phyloP scores from a whole-genome alignment of 1,140 invertebrate genomes.

The Phthorimaea operculella region DNA sequence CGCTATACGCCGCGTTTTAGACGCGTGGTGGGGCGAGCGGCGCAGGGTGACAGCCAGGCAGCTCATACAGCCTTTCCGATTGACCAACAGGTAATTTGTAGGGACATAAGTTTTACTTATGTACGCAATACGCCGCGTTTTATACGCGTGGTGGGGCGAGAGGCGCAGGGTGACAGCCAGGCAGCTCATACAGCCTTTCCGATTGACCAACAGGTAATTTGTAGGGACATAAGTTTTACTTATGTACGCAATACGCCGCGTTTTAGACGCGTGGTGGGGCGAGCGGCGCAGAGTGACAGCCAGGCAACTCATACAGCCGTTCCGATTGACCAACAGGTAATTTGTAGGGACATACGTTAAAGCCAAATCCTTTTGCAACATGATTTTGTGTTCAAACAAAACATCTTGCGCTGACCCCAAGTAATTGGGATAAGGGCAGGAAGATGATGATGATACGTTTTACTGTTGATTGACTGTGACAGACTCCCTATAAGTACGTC shows the following conservation, averaged over 20 bases:
- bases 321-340: conserved; percentile 32
- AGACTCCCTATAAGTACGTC: too few species aligned
- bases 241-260: conserved; percentile 30
- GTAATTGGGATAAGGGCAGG: too few species aligned
- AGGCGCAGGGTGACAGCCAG: conserved; percentile 28
- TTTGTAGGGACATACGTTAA: too few species aligned
- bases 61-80: conserved; percentile 34
- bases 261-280: conserved; percentile 56
- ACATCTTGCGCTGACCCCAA: too few species aligned
- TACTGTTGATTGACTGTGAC: too few species aligned
- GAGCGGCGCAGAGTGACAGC: conserved; percentile 35
- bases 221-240: too few species aligned
- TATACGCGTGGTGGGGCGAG: conserved; percentile 58
- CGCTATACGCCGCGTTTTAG: conserved; percentile 36
- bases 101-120: too few species aligned
- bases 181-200: conserved; percentile 40
- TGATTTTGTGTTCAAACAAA: too few species aligned
- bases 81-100: conserved; percentile 30
- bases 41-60: conserved; percentile 34
- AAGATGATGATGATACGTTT: too few species aligned
- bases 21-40: conserved; percentile 55
- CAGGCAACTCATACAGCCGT: conserved; percentile 35
- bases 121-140: conserved; percentile 33
- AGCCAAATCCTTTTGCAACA: too few species aligned
- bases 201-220: conserved; percentile 29